Evolutionary conservation across 1,140 invertebrate species (phyloP).

Genomic region (Glomeris maerens): DNA sequence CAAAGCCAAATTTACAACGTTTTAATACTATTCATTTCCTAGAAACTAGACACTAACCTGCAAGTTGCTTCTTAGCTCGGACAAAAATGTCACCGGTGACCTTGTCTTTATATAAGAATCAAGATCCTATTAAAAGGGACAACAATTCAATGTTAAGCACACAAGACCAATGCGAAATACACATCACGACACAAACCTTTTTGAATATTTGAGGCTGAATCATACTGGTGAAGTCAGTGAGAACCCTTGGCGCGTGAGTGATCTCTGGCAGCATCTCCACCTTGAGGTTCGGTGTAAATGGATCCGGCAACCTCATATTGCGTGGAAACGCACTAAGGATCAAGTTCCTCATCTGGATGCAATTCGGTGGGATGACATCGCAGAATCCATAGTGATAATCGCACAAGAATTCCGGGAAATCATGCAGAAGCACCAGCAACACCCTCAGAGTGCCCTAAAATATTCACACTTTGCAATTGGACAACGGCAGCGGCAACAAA

Average conservation of each 20-base stretch:
- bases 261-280: slow-evolving; percentile 85
- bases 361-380: slow-evolving; percentile 97
- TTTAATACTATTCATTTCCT: too few relatives aligned
- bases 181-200: slow-evolving; percentile 37
- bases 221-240: slow-evolving; percentile 72
- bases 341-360: slow-evolving; percentile 96
- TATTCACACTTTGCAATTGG: too few relatives aligned
- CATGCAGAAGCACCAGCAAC: slow-evolving; percentile 87
- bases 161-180: background rate
- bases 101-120: slow-evolving; percentile 92
- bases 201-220: slow-evolving; percentile 80
- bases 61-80: slow-evolving; percentile 75
- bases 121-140: slow-evolving; percentile 47
- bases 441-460: slow-evolving; percentile 79
- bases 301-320: slow-evolving; percentile 94
- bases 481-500: too few relatives aligned
- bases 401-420: slow-evolving; percentile 97
- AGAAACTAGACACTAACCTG: slow-evolving; percentile 39
- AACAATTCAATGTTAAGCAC: too few relatives aligned
- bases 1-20: background rate
- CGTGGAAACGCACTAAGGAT: slow-evolving; percentile 94
- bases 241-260: slow-evolving; percentile 62
- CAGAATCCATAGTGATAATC: slow-evolving; percentile 99
- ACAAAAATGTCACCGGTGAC: slow-evolving; percentile 87
- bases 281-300: slow-evolving; percentile 93